Evolutionary conservation across 2,113 vertebrate genomes (phyloP).

Genomic region (Prionailurus viverrinus): DNA sequence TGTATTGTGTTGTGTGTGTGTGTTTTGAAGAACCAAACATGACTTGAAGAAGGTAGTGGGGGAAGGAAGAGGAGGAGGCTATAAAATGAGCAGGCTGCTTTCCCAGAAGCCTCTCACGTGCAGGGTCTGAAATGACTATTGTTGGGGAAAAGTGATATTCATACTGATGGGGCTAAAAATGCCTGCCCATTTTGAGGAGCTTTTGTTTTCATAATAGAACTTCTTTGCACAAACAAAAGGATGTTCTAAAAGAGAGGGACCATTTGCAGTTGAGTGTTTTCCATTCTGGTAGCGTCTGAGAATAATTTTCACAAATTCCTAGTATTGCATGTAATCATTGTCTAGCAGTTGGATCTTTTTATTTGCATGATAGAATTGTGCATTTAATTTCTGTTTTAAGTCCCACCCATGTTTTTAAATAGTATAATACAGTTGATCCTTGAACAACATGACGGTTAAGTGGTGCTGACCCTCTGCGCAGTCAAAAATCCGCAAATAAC

Average conservation of each 20-base stretch:
- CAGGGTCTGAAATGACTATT: slow-evolving; percentile 6
- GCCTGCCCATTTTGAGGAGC: not conserved
- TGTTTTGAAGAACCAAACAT: not conserved
- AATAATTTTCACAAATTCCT: slow-evolving; percentile 58
- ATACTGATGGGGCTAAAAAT: not conserved
- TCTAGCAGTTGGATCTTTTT: slow-evolving; percentile 44
- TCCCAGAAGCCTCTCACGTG: not conserved
- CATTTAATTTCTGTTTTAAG: slow-evolving; percentile 46
- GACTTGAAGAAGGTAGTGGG: not conserved
- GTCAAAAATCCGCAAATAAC: not conserved
- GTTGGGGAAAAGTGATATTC: not conserved
- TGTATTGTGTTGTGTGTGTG: not conserved
- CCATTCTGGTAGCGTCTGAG: slow-evolving; percentile 12
- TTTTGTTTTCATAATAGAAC: slow-evolving; percentile 45
- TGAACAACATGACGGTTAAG: not conserved
- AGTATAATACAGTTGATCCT: not conserved
- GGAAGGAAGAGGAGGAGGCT: not conserved
- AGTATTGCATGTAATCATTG: not conserved
- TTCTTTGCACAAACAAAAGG: slow-evolving; percentile 29
- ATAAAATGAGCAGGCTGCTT: not conserved
- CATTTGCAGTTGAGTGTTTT: slow-evolving; percentile 32
- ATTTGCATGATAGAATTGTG: slow-evolving; percentile 29
- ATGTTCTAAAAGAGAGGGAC: slow-evolving; percentile 6
- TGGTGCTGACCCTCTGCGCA: not conserved
- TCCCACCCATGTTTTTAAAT: not conserved